phyloP scores from a whole-genome alignment of 2,888 invertebrate species.

The Lordiphosa andalusiaca region DNA sequence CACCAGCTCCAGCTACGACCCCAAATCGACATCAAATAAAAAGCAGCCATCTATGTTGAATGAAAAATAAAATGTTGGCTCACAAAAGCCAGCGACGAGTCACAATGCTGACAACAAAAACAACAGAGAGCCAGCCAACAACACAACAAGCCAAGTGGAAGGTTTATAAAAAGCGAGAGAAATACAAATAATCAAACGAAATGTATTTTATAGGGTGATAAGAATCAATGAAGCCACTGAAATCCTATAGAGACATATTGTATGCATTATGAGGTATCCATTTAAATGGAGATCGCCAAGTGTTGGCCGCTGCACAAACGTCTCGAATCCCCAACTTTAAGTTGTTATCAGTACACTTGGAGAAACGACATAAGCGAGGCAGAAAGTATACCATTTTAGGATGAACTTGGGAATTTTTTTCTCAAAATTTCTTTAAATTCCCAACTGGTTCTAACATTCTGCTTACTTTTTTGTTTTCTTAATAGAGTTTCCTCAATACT shows the following conservation, averaged over 20 bases:
- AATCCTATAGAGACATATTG: conserved; percentile 80
- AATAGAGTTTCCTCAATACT: too few relatives aligned
- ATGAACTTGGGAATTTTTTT: too few relatives aligned
- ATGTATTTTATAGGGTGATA: conserved; percentile 80
- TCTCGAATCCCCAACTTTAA: conserved; percentile 2
- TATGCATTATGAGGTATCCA: conserved; percentile 72
- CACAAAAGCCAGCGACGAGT: conserved; percentile 54
- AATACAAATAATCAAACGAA: conserved; percentile 77
- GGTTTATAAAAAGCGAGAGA: conserved; percentile 70
- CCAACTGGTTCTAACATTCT: too few relatives aligned
- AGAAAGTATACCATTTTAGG: too few relatives aligned
- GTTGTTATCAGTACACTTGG: conserved; percentile 7
- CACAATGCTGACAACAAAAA: conserved; percentile 66
- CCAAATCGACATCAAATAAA: conserved; percentile 52
- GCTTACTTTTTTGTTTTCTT: too few relatives aligned
- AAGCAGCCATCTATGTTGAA: conserved; percentile 65
- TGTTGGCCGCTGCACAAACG: conserved; percentile 38
- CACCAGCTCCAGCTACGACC: conserved; percentile 14
- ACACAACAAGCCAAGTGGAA: conserved; percentile 30
- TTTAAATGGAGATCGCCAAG: conserved; percentile 21
- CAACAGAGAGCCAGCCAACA: conserved; percentile 33
- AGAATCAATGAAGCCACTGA: conserved; percentile 81
- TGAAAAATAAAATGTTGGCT: conserved; percentile 56
- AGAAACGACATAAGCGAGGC: not conserved
- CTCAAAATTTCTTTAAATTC: too few relatives aligned